Evolutionary conservation across 2,113 vertebrate genomes (phyloP).

Genomic region (Lepidothrix coronata): DNA sequence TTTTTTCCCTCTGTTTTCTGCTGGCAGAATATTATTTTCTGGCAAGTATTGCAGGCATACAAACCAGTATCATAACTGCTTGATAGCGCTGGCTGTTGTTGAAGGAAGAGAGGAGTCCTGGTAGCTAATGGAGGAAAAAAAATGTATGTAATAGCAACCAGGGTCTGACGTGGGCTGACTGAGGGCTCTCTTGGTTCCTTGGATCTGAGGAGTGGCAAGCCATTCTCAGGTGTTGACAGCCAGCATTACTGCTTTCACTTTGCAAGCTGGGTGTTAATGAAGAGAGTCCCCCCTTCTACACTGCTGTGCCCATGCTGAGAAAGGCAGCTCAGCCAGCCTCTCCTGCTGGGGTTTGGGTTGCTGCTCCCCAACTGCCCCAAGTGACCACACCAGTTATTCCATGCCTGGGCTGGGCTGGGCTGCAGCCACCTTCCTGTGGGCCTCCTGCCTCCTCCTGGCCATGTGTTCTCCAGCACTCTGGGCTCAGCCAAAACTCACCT

Average conservation of each 20-base stretch:
- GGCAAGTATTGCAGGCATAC: not conserved
- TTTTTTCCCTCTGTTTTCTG: not conserved
- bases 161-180: not conserved
- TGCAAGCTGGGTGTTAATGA: not conserved
- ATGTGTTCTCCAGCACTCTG: fast-evolving
- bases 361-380: fast-evolving
- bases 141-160: not conserved
- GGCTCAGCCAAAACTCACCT: not conserved
- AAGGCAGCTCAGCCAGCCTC: not conserved
- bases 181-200: not conserved
- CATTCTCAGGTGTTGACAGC: not conserved
- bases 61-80: not conserved
- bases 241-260: not conserved
- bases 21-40: not conserved
- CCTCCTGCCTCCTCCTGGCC: too few species aligned
- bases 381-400: fast-evolving
- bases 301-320: fast-evolving
- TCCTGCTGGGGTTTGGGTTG: not conserved
- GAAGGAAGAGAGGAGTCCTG: not conserved
- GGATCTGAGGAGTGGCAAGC: not conserved
- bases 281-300: too few species aligned
- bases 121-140: not conserved
- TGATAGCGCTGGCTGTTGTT: not conserved
- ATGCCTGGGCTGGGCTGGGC: not conserved
- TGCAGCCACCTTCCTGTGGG: not conserved